Base-by-base conservation (phyloP, 1,140 invertebrate genomes). In the Scaptodrosophila lebanonensis region DNA sequence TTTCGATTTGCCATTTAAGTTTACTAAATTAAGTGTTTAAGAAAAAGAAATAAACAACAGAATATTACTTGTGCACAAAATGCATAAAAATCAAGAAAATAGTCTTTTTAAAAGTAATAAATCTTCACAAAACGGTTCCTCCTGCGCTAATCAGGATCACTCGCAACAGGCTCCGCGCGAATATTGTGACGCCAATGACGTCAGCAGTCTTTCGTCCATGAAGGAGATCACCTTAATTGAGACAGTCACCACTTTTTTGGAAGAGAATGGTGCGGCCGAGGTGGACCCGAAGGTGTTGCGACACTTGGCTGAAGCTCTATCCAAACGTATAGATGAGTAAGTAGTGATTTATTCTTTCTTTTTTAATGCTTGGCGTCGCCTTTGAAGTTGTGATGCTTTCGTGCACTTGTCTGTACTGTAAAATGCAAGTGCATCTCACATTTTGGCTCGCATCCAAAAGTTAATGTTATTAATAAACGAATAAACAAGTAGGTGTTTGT, bases 251-350 rank as follows among this genome's bases (percentile, higher is more conserved):
- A 83, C 63, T 45, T 83, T 83, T 6, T 52, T 83, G 18, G 76
- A 75, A 7, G 76, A 83, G 40, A 70, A 83, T 35, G 76, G 76
- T 8, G 70, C 70, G n/a, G 50, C 49, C 9, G 71, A 83, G 11
- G 58, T 83, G 3, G 76, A 83, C 38, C 64, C 62, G 5, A 58
- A 47, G 6, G 59, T 83, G 12, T 50, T 83, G 7, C 66, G 65
- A 9, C 71, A 70, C 16, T 33, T 83, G 8, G 76, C 76, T 3
- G 76, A 83, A 50, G 76, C 76, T 4, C 38, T 83, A 5, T 76
- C 76, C 17, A 83, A 83, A 20, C 66, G 67, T 40, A 77, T 83
- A 15, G 60, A 83, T 25, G 59, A 65, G 76, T 83, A 17, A 83
- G 76, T 64, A 60, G 11, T 29, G 12, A n/a, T 45, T 20, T 12